Evolutionary conservation across 2,797 vertebrate species (phyloP), one percentile per base, ranked within the genome.

Genomic region (Mallotus villosus): DNA sequence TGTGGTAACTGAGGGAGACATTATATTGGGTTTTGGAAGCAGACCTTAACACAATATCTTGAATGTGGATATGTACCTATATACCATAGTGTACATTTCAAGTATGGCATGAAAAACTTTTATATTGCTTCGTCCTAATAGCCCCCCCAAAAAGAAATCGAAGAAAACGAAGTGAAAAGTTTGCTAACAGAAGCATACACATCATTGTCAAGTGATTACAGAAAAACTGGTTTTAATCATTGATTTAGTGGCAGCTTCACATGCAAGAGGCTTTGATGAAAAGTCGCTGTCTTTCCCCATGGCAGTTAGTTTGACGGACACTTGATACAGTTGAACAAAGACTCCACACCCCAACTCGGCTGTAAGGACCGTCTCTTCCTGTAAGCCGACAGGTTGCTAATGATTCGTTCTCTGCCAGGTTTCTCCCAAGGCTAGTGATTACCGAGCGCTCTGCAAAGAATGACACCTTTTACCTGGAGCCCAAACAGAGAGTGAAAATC

Each of bases 401-500:
- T 90, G 88, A 92, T 88, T 79, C 81, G 80, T 79, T 82, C 81
- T 84, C 73, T 65, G 58, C 76, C 79, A 79, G 81, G 67, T 81
- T 78, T 74, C 80, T 88, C 89, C 86, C 75, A 73, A 80, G 86
- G 88, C 82, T n/a, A 85, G 80, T 84, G 87, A 89, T 89, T 89
- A 90, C 60, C 75, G 85, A 82, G 81, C 70, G 73, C 82, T 87
- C 85, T 71, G 81, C 81, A 84, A 82, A 89, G 82, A 80, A 81
- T 85, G 85, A 86, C 87, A 89, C 84, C 81, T 86, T 78, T 88
- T 83, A 91, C 88, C 88, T 88, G 88, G 74, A 90, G 89, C 72
- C 63, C 70, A 67, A 59, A 70, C 12, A 8, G 27, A 8, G 51
- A 68, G n/a, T 29, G 22, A 51, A 74, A 68, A 70, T 64, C 66